Evolutionary conservation across 2,797 vertebrate genomes (phyloP), one percentile per base, ranked within the genome.

Genomic region (Cryptoprocta ferox): DNA sequence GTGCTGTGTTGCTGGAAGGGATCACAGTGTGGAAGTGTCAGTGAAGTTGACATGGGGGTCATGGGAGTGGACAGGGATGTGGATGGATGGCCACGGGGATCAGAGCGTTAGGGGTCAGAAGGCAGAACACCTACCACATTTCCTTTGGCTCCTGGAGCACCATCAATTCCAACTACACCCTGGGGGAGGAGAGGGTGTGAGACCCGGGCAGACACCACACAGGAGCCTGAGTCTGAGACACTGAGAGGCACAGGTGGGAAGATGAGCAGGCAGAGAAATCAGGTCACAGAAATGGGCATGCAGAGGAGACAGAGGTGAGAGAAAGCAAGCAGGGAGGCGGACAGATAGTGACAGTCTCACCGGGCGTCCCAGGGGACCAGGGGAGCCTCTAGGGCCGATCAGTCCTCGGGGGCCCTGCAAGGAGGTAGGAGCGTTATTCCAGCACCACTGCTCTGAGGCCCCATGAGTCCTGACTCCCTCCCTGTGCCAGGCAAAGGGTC

Each of bases 71-170:
- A 66, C 28, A 15, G 73, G 73, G 76, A 30, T 18, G 6, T 0
- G 28, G 12, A 14, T 0, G 0, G 30, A 48, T 45, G 45, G 48
- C 39, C 3, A 0, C 1, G n/a, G 56, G 35, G 6, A n/a, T 53
- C 24, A 5, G 66, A 48, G 61, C 16, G 39, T 75, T 1, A 28
- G 18, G 39, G 28, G 12, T 35, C 15, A 9, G 56, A 81, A 12
- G 32, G 10, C 3, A 19, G 81, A 42, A 10, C 70, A 96, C 98
- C 0, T 97, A 99, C 99, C 99, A 96, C 96, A 37, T 99, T 99
- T 97, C 99, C 99, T 98, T 99, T 99, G 96, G 98, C 97, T 0
- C 99, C 99, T 39, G 99, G 99, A 2, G 98, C 97, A 35, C 99
- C 99, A 19, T 99, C 99, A 37, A 98, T 98, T 84, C 99, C 99